Evolutionary conservation across 2,113 vertebrate species (phyloP).

Genomic region (Brachypteracias leptosomus): DNA sequence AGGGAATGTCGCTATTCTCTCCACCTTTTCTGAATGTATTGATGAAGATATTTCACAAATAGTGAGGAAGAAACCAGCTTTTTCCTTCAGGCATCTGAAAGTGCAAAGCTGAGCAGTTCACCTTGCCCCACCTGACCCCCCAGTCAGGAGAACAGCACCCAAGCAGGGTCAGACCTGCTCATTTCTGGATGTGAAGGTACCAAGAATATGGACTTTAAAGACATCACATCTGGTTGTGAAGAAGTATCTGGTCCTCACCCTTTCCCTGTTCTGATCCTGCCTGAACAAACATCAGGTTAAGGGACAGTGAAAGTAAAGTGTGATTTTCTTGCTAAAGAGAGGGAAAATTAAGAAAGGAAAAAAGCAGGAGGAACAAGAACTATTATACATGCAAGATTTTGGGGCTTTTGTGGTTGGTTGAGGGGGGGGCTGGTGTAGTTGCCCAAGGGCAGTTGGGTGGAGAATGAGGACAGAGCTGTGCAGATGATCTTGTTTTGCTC

Average conservation of each 20-base stretch:
- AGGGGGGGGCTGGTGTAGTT: no score
- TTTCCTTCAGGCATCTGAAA: not conserved
- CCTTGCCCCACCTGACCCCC: not conserved
- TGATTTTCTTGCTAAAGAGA: not conserved
- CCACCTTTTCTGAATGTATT: not conserved
- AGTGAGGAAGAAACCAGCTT: not conserved
- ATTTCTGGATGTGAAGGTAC: not conserved
- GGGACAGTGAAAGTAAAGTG: not conserved
- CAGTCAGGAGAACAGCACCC: not conserved
- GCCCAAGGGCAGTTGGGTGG: not conserved
- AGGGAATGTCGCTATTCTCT: not conserved
- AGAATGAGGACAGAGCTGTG: not conserved
- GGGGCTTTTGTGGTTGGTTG: not conserved
- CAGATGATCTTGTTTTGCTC: not conserved
- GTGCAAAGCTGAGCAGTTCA: not conserved
- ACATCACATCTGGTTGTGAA: not conserved
- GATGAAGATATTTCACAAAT: not conserved
- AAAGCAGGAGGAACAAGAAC: not conserved
- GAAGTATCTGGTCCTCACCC: not conserved
- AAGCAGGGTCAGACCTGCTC: not conserved
- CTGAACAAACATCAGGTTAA: not conserved
- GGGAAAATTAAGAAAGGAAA: not conserved
- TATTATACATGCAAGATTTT: rapidly evolving
- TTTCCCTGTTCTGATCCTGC: not conserved
- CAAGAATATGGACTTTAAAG: not conserved